Conservation (phyloP, 2,113 vertebrate genomes). For the Oryzias woworae region DNA sequence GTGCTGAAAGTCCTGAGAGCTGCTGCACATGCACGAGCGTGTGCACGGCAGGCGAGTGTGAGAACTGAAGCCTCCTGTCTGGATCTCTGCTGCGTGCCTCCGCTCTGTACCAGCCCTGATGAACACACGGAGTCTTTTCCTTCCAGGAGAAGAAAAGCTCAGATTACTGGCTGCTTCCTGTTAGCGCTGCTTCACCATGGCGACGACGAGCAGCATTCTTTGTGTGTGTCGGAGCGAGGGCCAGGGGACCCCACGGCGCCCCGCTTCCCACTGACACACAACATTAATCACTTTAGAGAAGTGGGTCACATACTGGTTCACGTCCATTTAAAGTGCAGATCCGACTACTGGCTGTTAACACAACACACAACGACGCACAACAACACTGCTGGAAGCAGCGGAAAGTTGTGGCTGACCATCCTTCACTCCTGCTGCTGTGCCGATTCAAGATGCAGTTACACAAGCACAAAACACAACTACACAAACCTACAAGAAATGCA, state of each 20-base stretch:
- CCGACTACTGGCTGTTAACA: slow-evolving; percentile 19
- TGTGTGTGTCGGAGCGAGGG: slow-evolving; percentile 33
- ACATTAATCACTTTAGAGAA: slow-evolving; percentile 70
- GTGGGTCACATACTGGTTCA: slow-evolving; percentile 55
- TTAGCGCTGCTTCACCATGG: slow-evolving; percentile 61
- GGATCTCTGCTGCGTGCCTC: not conserved
- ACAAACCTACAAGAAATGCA: too few relatives aligned
- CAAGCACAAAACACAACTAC: too few relatives aligned
- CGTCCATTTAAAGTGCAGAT: slow-evolving; percentile 19
- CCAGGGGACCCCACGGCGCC: slow-evolving; percentile 51
- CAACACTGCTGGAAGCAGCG: slow-evolving; percentile 6
- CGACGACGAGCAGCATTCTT: slow-evolving; percentile 36
- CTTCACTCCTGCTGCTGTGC: too few relatives aligned
- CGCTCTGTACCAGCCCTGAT: slow-evolving; percentile 13
- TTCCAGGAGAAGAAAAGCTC: slow-evolving; percentile 19
- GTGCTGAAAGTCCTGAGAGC: not conserved
- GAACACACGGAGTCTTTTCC: slow-evolving; percentile 47
- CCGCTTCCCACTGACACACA: slow-evolving; percentile 59
- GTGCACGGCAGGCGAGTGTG: not conserved
- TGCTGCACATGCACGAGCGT: not conserved
- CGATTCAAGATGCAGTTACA: too few relatives aligned
- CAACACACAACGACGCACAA: slow-evolving; percentile 14
- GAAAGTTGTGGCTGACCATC: slow-evolving; percentile 5
- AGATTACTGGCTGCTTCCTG: slow-evolving; percentile 64
- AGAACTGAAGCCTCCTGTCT: slow-evolving; percentile 1